Conservation (phyloP, 2,797 vertebrate genomes). For the Neosilurus mollespiculum region DNA sequence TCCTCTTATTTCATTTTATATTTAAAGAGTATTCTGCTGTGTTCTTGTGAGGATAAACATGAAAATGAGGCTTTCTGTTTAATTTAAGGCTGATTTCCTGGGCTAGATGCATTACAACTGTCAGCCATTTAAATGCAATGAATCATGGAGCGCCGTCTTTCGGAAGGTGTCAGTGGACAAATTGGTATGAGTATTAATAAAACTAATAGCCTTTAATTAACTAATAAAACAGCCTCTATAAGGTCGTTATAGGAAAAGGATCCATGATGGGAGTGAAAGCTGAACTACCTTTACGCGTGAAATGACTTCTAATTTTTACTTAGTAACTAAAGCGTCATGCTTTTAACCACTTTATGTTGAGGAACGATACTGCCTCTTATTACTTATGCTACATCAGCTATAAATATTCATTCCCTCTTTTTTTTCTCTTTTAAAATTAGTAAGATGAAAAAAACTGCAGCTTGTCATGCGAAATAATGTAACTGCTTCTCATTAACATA, state of each 20-base stretch:
- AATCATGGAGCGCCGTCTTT: background rate
- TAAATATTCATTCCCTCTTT: background rate
- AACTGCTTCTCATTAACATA: no score
- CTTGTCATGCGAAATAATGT: no score
- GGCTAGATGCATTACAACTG: background rate
- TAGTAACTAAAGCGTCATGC: background rate
- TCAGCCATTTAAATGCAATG: background rate
- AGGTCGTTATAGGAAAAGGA: background rate
- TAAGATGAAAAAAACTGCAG: background rate
- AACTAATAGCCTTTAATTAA: no score
- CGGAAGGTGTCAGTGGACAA: background rate
- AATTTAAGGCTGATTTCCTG: background rate
- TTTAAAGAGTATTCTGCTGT: background rate
- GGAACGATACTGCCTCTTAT: background rate
- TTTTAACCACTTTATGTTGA: background rate
- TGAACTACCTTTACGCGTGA: background rate
- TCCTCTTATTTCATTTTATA: background rate
- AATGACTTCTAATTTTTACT: no score
- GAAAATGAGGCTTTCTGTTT: background rate
- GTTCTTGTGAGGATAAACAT: background rate
- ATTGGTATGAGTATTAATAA: background rate
- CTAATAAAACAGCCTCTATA: no score
- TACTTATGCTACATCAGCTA: background rate
- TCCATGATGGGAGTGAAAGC: background rate
- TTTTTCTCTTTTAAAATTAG: background rate